Base-by-base conservation (phyloP, 2,797 vertebrate genomes). In the Gastrophryne carolinensis region DNA sequence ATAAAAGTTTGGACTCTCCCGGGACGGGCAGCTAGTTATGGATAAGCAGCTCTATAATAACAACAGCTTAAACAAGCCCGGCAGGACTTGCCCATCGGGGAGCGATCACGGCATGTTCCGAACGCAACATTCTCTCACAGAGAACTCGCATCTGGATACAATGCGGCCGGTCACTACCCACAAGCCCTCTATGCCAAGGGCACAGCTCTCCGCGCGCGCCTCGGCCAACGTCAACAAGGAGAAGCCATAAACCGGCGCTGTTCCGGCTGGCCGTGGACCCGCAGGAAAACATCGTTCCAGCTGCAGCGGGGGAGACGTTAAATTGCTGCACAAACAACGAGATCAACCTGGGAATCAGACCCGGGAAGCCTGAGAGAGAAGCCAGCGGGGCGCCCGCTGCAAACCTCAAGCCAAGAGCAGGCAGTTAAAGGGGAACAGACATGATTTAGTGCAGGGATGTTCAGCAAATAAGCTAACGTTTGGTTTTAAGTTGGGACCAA, bases 261-360 rank as follows among this genome's bases (percentile, higher is more conserved):
- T 67, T 47, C 49, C 12, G 49, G 47, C 44, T 24, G n/a, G 10
- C 41, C n/a, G 60, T 24, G 5, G 61, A 49, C 50, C 32, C 50
- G 0, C 50, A 44, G 30, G 19, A 58, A 60, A 37, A 72, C 15
- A 13, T 27, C 69, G 52, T 62, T 72, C 57, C 57, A 72, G 13
- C 44, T 27, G 37, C 35, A 39, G 34, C 68, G 23, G 21, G 44
- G 69, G 21, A 63, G 15, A 32, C 11, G 56, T 52, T 21, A 60
- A n/a, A 58, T 47, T 32, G 56, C 19, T 50, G 47, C 29, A 72
- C 57, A 71, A 58, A 71, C 41, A 71, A 11, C n/a, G 30, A 29
- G 34, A 29, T 34, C 27, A 54, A 30, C 69, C 50, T 62, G 69
- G 69, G 69, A 62, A 72, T 24, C 21, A 30, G 52, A 71, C 24